Evolutionary conservation across 2,113 vertebrate genomes (phyloP).

Genomic region (Chloropsis hardwickii): DNA sequence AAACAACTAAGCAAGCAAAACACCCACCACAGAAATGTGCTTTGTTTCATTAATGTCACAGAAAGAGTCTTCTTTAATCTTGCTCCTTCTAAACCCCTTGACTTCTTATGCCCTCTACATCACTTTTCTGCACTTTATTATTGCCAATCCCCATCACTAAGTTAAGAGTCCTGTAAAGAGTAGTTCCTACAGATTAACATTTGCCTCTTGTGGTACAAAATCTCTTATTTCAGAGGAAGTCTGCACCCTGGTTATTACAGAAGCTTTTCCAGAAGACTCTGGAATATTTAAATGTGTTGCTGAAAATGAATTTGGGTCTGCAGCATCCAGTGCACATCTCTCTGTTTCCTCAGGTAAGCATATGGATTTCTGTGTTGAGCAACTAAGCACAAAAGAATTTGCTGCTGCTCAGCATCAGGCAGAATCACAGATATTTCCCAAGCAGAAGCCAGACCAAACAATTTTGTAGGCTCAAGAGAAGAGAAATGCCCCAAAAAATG

Average conservation of each 20-base stretch:
- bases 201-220: neutral
- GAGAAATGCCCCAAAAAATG: neutral
- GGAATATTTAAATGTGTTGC: slow-evolving; percentile 87
- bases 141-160: neutral
- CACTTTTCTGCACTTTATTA: neutral
- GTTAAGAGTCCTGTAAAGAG: neutral
- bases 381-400: neutral
- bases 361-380: neutral
- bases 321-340: slow-evolving; percentile 78
- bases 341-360: slow-evolving; percentile 80
- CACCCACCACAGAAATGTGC: neutral
- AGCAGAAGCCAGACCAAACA: neutral
- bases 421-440: neutral
- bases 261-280: slow-evolving; percentile 87
- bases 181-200: neutral
- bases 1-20: neutral
- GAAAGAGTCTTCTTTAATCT: neutral
- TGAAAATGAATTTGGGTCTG: slow-evolving; percentile 80
- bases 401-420: neutral
- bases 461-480: neutral
- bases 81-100: neutral
- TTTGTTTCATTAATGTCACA: neutral
- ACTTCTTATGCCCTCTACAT: neutral
- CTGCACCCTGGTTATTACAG: slow-evolving; percentile 87
- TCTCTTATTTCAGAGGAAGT: slow-evolving; percentile 81